Percentiles rank a stretch among this genome's conserved stretches.
phyloP scores from a whole-genome alignment of 1,140 invertebrate species.

The Linepithema humile region DNA sequence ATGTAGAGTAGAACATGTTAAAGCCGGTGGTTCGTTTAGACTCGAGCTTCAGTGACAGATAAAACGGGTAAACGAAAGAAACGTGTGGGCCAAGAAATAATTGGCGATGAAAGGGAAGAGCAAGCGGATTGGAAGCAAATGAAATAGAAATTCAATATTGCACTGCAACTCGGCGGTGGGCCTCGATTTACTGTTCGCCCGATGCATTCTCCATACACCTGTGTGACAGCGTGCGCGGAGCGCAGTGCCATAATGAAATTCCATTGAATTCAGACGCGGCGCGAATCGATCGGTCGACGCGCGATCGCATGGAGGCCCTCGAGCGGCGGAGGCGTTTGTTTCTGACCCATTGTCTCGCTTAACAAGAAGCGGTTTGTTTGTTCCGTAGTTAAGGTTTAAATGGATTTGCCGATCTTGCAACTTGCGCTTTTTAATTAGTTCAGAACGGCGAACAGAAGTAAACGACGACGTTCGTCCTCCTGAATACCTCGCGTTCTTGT shows the following conservation, averaged over 20 bases:
- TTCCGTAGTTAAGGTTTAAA: constrained; percentile 50
- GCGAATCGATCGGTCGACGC: neutral
- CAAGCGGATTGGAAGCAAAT: constrained; percentile 33
- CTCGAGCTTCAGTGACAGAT: constrained; percentile 21
- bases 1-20: neutral
- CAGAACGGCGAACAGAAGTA: neutral
- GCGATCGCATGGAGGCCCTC: constrained; percentile 44
- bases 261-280: constrained; percentile 51
- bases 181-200: constrained; percentile 59
- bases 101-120: constrained; percentile 22
- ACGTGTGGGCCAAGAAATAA: constrained; percentile 36
- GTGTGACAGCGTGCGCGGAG: constrained; percentile 61
- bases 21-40: neutral
- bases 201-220: constrained; percentile 58
- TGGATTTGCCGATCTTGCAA: constrained; percentile 53
- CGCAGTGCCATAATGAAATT: constrained; percentile 69
- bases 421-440: constrained; percentile 50
- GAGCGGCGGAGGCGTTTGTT: constrained; percentile 4
- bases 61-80: constrained; percentile 1
- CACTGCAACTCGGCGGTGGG: constrained; percentile 11
- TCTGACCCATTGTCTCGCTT: constrained; percentile 32
- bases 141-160: constrained; percentile 62
- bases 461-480: neutral
- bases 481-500: neutral
- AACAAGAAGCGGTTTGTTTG: constrained; percentile 40